A percentile compares a stretch with the other conserved stretches of the same genome.
Conservation (phyloP, 2,797 vertebrate genomes). For the Tragopan temminckii region DNA sequence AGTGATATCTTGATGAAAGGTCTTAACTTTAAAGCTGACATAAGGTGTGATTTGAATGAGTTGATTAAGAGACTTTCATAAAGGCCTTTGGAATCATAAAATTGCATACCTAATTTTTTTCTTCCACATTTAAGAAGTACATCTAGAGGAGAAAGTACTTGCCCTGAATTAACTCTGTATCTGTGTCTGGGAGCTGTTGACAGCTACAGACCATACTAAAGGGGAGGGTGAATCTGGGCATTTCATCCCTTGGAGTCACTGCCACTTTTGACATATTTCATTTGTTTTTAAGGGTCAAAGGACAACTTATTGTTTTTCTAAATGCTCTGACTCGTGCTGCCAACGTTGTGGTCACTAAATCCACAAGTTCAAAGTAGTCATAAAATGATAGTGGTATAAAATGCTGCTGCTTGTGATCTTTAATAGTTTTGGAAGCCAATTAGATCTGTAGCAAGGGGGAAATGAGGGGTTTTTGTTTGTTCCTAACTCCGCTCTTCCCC, state of each 20-base stretch:
- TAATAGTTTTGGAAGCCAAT: background rate
- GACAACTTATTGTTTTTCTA: background rate
- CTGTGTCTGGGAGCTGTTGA: background rate
- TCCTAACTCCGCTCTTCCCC: background rate
- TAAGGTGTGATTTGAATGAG: background rate
- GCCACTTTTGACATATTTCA: background rate
- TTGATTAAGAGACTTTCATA: background rate
- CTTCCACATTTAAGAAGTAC: background rate
- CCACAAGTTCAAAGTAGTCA: background rate
- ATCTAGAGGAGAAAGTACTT: background rate
- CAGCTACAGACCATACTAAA: background rate
- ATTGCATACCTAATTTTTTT: background rate
- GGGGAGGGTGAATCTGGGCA: background rate
- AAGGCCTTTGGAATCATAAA: slow-evolving; percentile 1
- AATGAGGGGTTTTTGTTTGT: background rate
- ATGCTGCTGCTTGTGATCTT: background rate
- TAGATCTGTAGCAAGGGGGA: background rate
- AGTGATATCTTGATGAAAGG: background rate
- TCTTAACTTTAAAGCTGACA: background rate
- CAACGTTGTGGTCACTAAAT: background rate
- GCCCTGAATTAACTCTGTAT: background rate
- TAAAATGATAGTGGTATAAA: background rate
- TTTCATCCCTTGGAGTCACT: background rate
- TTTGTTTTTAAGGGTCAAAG: background rate
- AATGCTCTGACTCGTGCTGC: background rate